A percentile compares a stretch with the other conserved stretches of the same genome.
phyloP scores from a whole-genome alignment of 2,888 invertebrate species.

The Kryphioiulus occultus region DNA sequence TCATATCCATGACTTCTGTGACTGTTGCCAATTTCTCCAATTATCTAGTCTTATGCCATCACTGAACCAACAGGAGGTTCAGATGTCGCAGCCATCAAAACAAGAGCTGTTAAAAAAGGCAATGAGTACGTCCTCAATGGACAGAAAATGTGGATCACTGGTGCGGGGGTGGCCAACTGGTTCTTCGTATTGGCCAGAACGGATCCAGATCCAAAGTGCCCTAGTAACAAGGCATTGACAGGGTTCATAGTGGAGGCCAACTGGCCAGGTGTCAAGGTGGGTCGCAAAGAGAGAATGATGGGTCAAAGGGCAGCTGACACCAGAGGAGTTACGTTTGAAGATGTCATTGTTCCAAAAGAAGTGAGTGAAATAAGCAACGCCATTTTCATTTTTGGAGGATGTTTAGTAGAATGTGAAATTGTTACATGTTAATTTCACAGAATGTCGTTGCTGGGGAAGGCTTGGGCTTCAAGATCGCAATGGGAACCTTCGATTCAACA shows the following conservation, averaged over 20 bases:
- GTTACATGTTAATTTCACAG: slow-evolving; percentile 58
- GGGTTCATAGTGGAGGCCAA: slow-evolving; percentile 96
- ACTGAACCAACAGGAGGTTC: slow-evolving; percentile 97
- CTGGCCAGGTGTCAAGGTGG: slow-evolving; percentile 83
- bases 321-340: slow-evolving; percentile 94
- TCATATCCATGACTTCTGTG: too few relatives aligned
- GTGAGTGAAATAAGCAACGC: slow-evolving; percentile 55
- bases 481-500: slow-evolving; percentile 95
- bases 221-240: slow-evolving; percentile 92
- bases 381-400: neutral
- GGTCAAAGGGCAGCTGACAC: slow-evolving; percentile 95
- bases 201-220: slow-evolving; percentile 88
- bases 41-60: slow-evolving; percentile 83
- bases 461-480: slow-evolving; percentile 94
- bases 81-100: slow-evolving; percentile 91
- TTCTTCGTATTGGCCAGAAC: slow-evolving; percentile 94
- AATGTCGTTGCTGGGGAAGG: slow-evolving; percentile 91
- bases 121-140: slow-evolving; percentile 93
- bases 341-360: slow-evolving; percentile 92
- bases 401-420: neutral
- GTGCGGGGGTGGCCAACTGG: slow-evolving; percentile 96
- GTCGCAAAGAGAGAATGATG: slow-evolving; percentile 96
- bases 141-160: slow-evolving; percentile 99
- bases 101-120: slow-evolving; percentile 91
- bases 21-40: too few relatives aligned